These are phyloP conservation scores for Ctenosaura bakeri DNA, from an alignment of 2,797 vertebrate species.

Conservation along the genomic window DNA sequence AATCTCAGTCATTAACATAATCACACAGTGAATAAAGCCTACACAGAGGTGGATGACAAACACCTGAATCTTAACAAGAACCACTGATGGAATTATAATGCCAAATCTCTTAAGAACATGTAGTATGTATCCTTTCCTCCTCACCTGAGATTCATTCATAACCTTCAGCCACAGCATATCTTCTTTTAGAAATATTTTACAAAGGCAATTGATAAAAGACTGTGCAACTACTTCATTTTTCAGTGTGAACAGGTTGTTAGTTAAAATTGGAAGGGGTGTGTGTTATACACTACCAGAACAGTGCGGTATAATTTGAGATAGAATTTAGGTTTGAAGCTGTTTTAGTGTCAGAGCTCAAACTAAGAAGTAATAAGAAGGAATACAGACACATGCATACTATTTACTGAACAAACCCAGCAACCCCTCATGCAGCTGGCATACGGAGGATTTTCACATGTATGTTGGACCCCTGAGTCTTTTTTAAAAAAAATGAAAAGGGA, in stretches of 20 bases:
- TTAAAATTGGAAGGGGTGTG: not conserved
- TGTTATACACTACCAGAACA: not conserved
- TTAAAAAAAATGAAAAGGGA: not conserved
- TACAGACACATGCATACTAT: not conserved
- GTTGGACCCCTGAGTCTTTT: not conserved
- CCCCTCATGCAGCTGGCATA: not conserved
- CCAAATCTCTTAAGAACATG: not conserved
- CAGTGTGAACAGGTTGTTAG: not conserved
- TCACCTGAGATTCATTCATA: not conserved
- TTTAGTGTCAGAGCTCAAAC: not conserved
- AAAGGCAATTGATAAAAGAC: not conserved
- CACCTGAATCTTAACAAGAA: not conserved
- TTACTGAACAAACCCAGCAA: not conserved
- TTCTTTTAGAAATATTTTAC: not conserved
- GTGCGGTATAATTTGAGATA: not conserved
- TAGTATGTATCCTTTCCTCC: too few species aligned
- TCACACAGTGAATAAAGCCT: not conserved
- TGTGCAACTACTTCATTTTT: not conserved
- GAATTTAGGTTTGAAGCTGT: not conserved
- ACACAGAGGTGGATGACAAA: not conserved
- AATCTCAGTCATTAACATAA: conserved; percentile 12
- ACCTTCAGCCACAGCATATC: not conserved
- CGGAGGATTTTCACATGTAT: not conserved
- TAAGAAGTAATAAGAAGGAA: not conserved
- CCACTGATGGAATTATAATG: not conserved